A percentile compares a stretch with the other conserved stretches of the same genome.
Conservation (phyloP, 2,888 invertebrate genomes). For the Coenonympha glycerion region DNA sequence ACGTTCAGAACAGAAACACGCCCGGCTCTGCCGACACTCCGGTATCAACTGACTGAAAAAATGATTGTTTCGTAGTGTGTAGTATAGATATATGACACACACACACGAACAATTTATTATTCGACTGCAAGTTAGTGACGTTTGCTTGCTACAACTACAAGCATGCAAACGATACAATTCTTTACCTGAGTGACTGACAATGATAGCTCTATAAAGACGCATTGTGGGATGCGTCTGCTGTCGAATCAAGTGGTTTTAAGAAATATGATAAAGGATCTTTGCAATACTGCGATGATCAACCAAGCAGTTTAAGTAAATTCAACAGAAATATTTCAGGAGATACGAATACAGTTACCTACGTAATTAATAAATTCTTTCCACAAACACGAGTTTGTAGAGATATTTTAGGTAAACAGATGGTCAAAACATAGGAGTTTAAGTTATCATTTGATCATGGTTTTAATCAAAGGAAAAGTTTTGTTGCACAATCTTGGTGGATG, state of each 20-base stretch:
- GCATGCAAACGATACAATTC: constrained; percentile 4
- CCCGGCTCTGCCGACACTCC: constrained; percentile 38
- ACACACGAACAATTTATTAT: constrained; percentile 36
- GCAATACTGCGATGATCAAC: not conserved
- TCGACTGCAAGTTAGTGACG: constrained; percentile 46
- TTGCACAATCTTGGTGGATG: constrained; percentile 15
- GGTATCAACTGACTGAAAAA: constrained; percentile 53
- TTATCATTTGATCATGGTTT: no score
- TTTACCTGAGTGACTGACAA: constrained; percentile 34
- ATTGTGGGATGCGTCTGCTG: constrained; percentile 34
- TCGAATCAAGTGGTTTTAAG: constrained; percentile 32
- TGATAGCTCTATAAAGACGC: constrained; percentile 39
- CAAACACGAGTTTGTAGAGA: no score
- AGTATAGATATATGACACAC: constrained; percentile 34
- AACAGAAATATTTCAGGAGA: not conserved
- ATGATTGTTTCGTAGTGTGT: constrained; percentile 43
- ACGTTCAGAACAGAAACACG: constrained; percentile 33
- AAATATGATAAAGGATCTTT: constrained; percentile 18
- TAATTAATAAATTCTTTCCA: no score
- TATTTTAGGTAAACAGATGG: no score
- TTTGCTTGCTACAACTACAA: constrained; percentile 29
- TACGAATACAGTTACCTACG: no score
- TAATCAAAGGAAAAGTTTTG: constrained; percentile 16
- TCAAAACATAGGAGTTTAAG: no score
- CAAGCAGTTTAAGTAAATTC: not conserved